Evolutionary conservation across 2,113 vertebrate genomes (phyloP).

Genomic region (Sphaerodactylus townsendi): DNA sequence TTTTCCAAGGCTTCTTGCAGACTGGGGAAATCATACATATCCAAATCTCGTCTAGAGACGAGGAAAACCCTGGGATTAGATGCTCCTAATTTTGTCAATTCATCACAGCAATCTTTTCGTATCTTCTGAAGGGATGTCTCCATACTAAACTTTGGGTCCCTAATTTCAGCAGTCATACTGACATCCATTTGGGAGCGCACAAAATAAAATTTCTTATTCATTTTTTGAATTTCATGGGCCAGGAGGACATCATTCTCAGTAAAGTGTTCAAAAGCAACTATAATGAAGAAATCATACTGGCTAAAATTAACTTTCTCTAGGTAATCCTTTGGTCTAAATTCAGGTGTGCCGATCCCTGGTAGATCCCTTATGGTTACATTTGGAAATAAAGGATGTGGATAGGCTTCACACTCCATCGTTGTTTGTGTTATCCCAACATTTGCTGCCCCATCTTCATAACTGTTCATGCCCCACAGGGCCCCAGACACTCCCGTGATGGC

Average conservation of each 20-base stretch:
- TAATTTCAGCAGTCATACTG: neutral
- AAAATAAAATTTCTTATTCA: slow-evolving; percentile 60
- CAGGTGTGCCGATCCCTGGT: slow-evolving; percentile 44
- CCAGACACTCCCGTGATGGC: slow-evolving; percentile 23
- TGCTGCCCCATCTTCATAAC: neutral
- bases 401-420: neutral
- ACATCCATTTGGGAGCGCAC: slow-evolving; percentile 60
- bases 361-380: slow-evolving; percentile 58
- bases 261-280: neutral
- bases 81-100: slow-evolving; percentile 28
- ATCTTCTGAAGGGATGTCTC: slow-evolving; percentile 22
- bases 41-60: slow-evolving; percentile 42
- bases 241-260: neutral
- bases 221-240: neutral
- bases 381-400: slow-evolving; percentile 48
- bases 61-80: slow-evolving; percentile 45
- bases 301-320: neutral
- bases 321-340: slow-evolving; percentile 15
- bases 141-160: neutral
- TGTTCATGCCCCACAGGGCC: slow-evolving; percentile 46
- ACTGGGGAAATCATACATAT: slow-evolving; percentile 42
- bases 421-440: neutral
- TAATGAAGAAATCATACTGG: neutral
- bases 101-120: slow-evolving; percentile 28
- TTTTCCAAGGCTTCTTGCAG: slow-evolving; percentile 36